Base-by-base conservation (phyloP, 2,797 vertebrate species). In the Hylomyscus alleni region DNA sequence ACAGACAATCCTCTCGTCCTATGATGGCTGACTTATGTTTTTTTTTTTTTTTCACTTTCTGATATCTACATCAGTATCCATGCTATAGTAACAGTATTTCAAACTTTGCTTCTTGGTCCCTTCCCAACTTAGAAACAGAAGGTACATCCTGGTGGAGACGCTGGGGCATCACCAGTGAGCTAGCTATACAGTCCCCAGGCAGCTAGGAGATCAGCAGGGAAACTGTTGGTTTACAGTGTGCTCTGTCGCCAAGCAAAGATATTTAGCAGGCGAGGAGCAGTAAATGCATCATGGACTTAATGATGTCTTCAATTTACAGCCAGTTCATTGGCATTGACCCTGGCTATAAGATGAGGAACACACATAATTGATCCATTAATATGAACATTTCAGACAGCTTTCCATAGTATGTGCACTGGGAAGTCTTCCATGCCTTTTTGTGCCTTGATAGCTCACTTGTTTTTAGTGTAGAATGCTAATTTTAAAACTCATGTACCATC, bases 391-490 rank as follows among this genome's bases (percentile, higher is more conserved):
- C 60, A 73, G 77, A 90, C 10, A 65, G 13, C 22, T 76, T 60
- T 17, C 56, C 9, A n/a, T 54, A 90, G 34, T 3, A 73, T 52
- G n/a, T 0, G 24, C 76, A 67, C 60, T 84, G 85, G 73, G 69
- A 37, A 3, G 88, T 95, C 90, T 37, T 40, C 50, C 82, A 15
- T 81, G 19, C 56, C 29, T 85, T 67, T 67, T 22, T 17, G 31
- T 37, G 75, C 24, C 34, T 77, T 82, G 54, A 24, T 34, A 86
- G 52, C 17, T 86, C 54, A 83, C 29, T 91, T 93, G 44, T 86
- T 94, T 91, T 87, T 40, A 69, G 72, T 19, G 15, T 24, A 34
- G 37, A 50, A 52, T 81, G 85, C 56, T 91, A 93, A 62, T 73
- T 80, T 86, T 47, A 60, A 81, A 75, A 78, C 20, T 24, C 15